Conservation (phyloP, 2,113 vertebrate genomes). For the Chelonoidis abingdonii region DNA sequence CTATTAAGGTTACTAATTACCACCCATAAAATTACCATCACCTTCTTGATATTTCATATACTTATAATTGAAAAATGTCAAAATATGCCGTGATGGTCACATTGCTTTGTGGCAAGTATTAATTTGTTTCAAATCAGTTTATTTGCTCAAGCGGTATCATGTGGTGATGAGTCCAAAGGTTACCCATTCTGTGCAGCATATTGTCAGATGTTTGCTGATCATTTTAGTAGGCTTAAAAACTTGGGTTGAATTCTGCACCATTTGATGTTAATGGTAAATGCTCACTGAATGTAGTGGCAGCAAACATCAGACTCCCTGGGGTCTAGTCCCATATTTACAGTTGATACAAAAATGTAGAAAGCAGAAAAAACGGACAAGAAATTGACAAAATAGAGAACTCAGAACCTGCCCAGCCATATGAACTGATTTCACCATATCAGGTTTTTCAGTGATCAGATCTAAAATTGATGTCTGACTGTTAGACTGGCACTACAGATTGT, state of each 20-base stretch:
- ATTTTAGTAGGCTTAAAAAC: no score
- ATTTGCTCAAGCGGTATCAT: neutral
- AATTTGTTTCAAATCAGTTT: neutral
- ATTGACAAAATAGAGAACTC: neutral
- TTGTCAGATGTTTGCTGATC: neutral
- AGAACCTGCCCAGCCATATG: neutral
- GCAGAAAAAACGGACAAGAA: neutral
- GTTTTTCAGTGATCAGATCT: neutral
- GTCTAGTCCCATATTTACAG: neutral
- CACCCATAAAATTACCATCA: neutral
- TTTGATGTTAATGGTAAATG: neutral
- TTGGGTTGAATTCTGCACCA: neutral
- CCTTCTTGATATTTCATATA: neutral
- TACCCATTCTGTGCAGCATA: neutral
- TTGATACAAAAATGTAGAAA: neutral
- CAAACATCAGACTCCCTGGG: neutral
- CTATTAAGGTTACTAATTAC: neutral
- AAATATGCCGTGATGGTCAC: neutral
- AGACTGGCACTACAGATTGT: neutral
- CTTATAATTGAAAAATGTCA: neutral
- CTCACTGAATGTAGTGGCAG: fast-evolving
- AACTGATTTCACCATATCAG: fast-evolving
- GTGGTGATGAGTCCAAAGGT: neutral
- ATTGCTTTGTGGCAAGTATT: neutral
- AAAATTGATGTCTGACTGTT: fast-evolving